Evolutionary conservation across 1,140 invertebrate species (phyloP).

Genomic region (Probaryconus sp.): DNA sequence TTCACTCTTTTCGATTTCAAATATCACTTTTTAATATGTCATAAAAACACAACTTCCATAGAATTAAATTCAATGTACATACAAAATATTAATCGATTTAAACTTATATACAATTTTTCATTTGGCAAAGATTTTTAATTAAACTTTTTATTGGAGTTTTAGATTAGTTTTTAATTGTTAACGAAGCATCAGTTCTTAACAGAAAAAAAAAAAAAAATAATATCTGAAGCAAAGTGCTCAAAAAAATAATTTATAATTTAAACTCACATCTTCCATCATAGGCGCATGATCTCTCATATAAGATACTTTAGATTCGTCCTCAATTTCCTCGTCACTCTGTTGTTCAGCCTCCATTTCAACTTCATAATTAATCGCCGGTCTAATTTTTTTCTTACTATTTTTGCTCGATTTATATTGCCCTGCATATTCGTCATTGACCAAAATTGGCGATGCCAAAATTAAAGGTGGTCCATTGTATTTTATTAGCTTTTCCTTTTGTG

Average conservation of each 20-base stretch:
- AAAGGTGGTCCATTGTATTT: slow-evolving; percentile 17
- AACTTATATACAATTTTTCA: too few relatives aligned
- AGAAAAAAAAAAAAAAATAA: background rate
- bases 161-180: too few relatives aligned
- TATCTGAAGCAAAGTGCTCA: background rate
- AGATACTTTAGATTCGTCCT: slow-evolving; percentile 19
- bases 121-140: too few relatives aligned
- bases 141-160: too few relatives aligned
- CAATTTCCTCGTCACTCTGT: slow-evolving; percentile 26
- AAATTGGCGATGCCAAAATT: slow-evolving; percentile 47
- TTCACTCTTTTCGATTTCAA: slow-evolving; percentile 1
- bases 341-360: slow-evolving; percentile 46
- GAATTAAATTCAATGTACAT: too few relatives aligned
- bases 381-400: slow-evolving; percentile 11
- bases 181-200: too few relatives aligned
- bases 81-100: too few relatives aligned
- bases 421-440: slow-evolving; percentile 18
- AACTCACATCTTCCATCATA: slow-evolving; percentile 29
- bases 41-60: too few relatives aligned
- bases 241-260: too few relatives aligned
- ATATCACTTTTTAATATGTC: too few relatives aligned
- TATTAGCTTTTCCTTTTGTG: background rate
- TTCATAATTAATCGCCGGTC: slow-evolving; percentile 36
- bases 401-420: slow-evolving; percentile 4
- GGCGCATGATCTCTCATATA: slow-evolving; percentile 70